These are phyloP conservation scores for Drosophila acutilabella DNA, from an alignment of 2,888 invertebrate species.

Conservation along the genomic window DNA sequence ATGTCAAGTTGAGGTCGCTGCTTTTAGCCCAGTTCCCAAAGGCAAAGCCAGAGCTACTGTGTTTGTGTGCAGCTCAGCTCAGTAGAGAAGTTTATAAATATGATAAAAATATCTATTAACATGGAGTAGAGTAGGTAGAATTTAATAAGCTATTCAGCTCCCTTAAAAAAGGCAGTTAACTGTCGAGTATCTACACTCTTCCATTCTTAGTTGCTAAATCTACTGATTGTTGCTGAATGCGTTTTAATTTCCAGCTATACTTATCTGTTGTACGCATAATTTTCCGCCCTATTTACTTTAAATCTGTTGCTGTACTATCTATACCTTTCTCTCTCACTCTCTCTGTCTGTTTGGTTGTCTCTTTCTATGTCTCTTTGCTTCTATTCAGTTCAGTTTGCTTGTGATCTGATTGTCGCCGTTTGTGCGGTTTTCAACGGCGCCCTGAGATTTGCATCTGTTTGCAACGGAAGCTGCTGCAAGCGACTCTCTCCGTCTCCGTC, in stretches of 20 bases:
- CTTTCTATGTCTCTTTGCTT: neutral
- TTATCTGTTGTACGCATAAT: conserved; percentile 62
- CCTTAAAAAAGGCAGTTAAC: no score
- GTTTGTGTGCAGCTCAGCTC: no score
- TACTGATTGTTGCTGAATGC: conserved; percentile 26
- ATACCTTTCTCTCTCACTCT: no score
- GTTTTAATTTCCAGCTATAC: conserved; percentile 43
- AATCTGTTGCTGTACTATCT: conserved; percentile 30
- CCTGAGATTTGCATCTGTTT: conserved; percentile 67
- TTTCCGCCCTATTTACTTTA: conserved; percentile 75
- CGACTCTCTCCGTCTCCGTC: neutral
- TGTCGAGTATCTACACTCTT: no score
- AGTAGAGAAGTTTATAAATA: no score
- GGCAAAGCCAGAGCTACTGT: no score
- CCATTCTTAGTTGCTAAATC: conserved; percentile 10
- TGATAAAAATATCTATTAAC: no score
- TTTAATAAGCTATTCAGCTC: no score
- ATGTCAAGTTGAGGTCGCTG: conserved; percentile 43
- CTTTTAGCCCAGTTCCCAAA: conserved; percentile 14
- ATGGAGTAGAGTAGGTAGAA: no score
- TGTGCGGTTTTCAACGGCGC: conserved; percentile 64
- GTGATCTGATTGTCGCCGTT: conserved; percentile 20
- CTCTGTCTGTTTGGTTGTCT: conserved; percentile 14
- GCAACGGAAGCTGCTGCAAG: conserved; percentile 41
- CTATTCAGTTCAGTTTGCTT: conserved; percentile 1